Base-by-base conservation (phyloP, 2,888 invertebrate genomes). In the Cephus sareptanus region DNA sequence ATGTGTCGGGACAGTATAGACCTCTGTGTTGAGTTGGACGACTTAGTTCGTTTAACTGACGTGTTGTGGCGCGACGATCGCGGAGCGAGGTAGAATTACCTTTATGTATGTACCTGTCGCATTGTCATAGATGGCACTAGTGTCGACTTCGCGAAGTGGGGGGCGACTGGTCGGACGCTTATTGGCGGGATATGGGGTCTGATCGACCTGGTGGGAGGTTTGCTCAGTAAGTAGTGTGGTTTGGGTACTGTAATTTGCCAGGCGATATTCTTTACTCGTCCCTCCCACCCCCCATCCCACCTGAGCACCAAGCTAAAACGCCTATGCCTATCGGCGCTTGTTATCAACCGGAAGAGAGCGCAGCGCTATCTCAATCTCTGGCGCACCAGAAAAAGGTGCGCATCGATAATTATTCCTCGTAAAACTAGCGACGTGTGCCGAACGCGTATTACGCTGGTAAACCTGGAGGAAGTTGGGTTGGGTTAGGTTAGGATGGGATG, bases 401-500 rank as follows among this genome's bases (percentile, higher is more conserved):
- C 89, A 88, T 89, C 90, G 88, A 90, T 90, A 89, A 90, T 89
- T 86, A 86, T 89, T 84, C 86, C 88, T 90, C 90, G 89, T 90
- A 90, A 90, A 90, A 85, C 83, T 85, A 84, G 85, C 85, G 85
- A 87, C 85, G 87, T 85, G 85, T 85, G 83, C 86, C 70, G 70
- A 70, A 33, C 70, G 70, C 30, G 70, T 33, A 30, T 12, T 33
- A 31, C 30, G 9, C 33, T 23, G 70, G 70, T 15, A 33, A 70
- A 70, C n/a, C 70, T 23, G n/a, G 70, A 33, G 70, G 70, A 40
- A 40, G 40, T 15, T 15, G 40, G 15, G 40, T 40, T 37, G 13
- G 37, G 37, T 37, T 40, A 4, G 15, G 40, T 40, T 40, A 40
- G 40, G 40, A 15, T 15, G 15, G 40, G 40, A 15, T 40, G 15